Percentiles rank a stretch among this genome's conserved stretches.
Evolutionary conservation across 2,113 vertebrate species (phyloP).

Genomic region (Oriolus oriolus): DNA sequence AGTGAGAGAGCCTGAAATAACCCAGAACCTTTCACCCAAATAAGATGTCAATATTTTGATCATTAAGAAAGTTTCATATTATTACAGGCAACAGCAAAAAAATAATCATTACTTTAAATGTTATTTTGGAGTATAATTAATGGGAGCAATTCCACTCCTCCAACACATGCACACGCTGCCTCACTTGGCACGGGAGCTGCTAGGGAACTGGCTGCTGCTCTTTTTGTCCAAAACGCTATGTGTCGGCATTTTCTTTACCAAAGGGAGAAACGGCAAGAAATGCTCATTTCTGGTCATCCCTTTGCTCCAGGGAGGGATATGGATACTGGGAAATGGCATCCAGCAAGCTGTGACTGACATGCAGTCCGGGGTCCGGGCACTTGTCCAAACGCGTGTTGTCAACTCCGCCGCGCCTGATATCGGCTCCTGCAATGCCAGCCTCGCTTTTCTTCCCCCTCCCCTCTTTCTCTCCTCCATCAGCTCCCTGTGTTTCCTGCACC

Average conservation of each 20-base stretch:
- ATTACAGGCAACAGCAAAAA: neutral
- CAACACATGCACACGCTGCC: fast-evolving
- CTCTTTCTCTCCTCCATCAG: neutral
- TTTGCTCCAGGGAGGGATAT: constrained; percentile 22
- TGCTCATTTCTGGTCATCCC: constrained; percentile 45
- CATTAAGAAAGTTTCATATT: neutral
- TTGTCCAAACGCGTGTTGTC: constrained; percentile 57
- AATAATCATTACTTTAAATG: neutral
- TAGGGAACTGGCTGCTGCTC: neutral
- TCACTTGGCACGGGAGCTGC: neutral
- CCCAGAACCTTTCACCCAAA: neutral
- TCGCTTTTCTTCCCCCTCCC: neutral
- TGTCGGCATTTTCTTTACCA: neutral
- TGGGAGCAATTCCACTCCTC: neutral
- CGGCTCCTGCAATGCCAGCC: neutral
- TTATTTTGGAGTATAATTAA: neutral
- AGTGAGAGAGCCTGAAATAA: neutral
- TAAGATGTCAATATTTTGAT: neutral
- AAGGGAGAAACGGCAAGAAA: constrained; percentile 39
- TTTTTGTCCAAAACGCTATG: neutral
- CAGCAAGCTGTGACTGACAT: constrained; percentile 28
- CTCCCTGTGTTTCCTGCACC: constrained; percentile 10
- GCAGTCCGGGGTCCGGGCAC: neutral
- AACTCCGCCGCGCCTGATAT: neutral
- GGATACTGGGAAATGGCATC: constrained; percentile 50